A percentile compares a stretch with the other conserved stretches of the same genome.
phyloP scores from a whole-genome alignment of 2,797 vertebrate species.

The Decapterus maruadsi region DNA sequence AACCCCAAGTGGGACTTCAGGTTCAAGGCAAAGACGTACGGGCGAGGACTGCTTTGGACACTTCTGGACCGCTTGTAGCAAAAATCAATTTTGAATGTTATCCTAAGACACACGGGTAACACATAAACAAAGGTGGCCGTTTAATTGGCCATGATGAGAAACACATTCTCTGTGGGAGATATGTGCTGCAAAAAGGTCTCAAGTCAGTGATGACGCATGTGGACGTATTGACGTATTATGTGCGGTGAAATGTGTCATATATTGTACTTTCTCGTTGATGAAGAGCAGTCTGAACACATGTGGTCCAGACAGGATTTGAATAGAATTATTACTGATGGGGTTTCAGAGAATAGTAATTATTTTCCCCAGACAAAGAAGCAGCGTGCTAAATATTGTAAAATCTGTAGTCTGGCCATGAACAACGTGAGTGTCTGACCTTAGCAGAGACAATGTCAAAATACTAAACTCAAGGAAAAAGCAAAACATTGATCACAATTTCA shows the following conservation, averaged over 20 bases:
- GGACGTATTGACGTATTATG: slow-evolving; percentile 26
- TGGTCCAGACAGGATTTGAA: background rate
- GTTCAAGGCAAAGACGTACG: slow-evolving; percentile 67
- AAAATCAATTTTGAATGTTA: slow-evolving; percentile 73
- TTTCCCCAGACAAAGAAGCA: slow-evolving; percentile 12
- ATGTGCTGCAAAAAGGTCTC: slow-evolving; percentile 13
- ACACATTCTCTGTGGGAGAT: slow-evolving; percentile 30
- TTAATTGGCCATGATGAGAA: slow-evolving; percentile 63
- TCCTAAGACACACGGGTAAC: slow-evolving; percentile 34
- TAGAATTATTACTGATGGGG: background rate
- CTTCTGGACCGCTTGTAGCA: slow-evolving; percentile 63
- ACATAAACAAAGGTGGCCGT: slow-evolving; percentile 36
- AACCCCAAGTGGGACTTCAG: slow-evolving; percentile 64
- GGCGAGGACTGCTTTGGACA: slow-evolving; percentile 59
- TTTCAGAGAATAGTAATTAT: background rate
- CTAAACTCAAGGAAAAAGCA: background rate
- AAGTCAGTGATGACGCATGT: background rate
- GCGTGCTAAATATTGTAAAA: background rate
- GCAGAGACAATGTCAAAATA: slow-evolving; percentile 1
- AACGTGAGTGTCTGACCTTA: background rate
- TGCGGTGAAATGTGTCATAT: background rate
- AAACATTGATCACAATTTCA: background rate
- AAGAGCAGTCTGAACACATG: slow-evolving; percentile 4
- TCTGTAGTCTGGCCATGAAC: slow-evolving; percentile 4
- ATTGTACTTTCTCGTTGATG: slow-evolving; percentile 6